Base-by-base conservation (phyloP, 2,113 vertebrate species). In the Mola mola region DNA sequence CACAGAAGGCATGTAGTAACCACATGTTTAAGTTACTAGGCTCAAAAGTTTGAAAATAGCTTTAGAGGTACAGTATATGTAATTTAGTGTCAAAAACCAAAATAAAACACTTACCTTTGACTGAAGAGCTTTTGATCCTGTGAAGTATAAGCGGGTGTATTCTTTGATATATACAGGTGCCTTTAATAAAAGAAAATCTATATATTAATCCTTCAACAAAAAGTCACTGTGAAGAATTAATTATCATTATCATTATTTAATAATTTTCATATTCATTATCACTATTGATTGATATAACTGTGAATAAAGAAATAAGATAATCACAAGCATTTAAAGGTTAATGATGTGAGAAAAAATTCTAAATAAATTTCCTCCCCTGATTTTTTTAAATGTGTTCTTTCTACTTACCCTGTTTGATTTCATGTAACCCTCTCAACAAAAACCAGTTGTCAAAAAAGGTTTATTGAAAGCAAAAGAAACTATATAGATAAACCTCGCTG, bases 141-240 rank as follows among this genome's bases (percentile, higher is more conserved):
- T 82, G 79, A 95, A 96, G 78, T 95, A 92, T 12, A 92, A 73
- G 50, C 88, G 91, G 62, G 96, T 93, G 71, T 93, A 94, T 62
- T 98, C 95, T 55, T 95, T 92, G 78, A 99, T 93, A 38, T 98
- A 99, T 4, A 70, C 61, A 3, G 97, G 97, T 20, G 97, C 96
- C 96, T 98, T 74, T 13, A 48, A 71, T 40, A 72, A 67, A 60
- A 59, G 24, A 4, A 80, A 44, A 61, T 0, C 7, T n/a, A n/a
- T n/a, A n/a, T n/a, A n/a, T n/a, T n/a, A n/a, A n/a, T n/a, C n/a
- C n/a, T n/a, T n/a, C n/a, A n/a, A n/a, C n/a, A n/a, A 16, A 67
- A 25, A 7, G 4, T 8, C 8, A 36, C 8, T 48, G 2, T 33
- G 15, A 17, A 34, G 1, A 67, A 41, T 17, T 1, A 13, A 56